Base-by-base conservation (phyloP, 2,888 invertebrate species). In the Leptinotarsa peninsularis region DNA sequence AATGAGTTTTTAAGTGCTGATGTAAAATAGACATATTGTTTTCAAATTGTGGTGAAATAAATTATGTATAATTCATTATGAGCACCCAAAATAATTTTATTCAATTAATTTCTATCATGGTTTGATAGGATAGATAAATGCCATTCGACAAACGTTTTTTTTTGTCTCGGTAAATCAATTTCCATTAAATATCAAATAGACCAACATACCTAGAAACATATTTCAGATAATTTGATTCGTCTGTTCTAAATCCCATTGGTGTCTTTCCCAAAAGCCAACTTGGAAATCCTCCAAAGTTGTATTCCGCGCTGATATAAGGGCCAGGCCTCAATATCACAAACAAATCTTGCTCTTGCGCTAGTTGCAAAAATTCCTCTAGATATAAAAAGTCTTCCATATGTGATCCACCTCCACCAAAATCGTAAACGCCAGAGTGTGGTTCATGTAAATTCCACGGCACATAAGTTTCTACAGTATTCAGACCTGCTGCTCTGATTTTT, bases 251-350 rank as follows among this genome's bases (percentile, higher is more conserved):
- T 71, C 21, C 78, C 27, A 85, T 82, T 89, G 88, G 85, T 1
- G 89, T 88, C 78, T 90, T 90, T 49, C 89, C 79, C 50, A 86
- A 72, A 33, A 86, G 75, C 84, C 84, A 85, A 73, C 82, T 81
- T 0, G 87, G 87, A 66, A 88, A 79, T 13, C 88, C 88, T 17
- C 88, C 88, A 77, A 87, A 88, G 77, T 98, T 97, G 88, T 96
- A 93, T 89, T 98, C 98, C 15, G 95, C 95, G 87, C 96, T 96
- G 81, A 98, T 97, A 84, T 96, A 98, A 0, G 98, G 98, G 0
- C 98, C 98, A 0, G 96, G 93, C 33, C 98, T 89, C 2, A 98
- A 88, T 67, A 97, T 91, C 0, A 96, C 96, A 49, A 93, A 88
- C 58, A 98, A 89, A 75, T 93, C 95, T 85, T 94, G 93, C 80